Evolutionary conservation across 2,888 invertebrate genomes (phyloP).

Genomic region (Pemphredon lugubris): DNA sequence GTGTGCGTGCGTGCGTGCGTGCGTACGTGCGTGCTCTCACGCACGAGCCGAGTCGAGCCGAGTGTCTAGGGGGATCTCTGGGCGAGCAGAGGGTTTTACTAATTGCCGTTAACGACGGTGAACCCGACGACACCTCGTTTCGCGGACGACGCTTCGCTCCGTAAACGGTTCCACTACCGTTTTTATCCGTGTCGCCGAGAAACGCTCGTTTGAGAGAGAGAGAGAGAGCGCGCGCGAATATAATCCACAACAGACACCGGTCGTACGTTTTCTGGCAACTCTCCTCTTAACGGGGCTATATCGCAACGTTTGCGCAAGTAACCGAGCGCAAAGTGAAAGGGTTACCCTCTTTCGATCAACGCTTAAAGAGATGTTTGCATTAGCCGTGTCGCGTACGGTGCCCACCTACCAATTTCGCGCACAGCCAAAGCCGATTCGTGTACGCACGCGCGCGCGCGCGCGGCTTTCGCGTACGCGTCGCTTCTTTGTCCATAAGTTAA

Average conservation of each 20-base stretch:
- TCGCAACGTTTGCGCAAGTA: background rate
- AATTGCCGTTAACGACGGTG: too few species aligned
- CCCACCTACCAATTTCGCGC: slow-evolving; percentile 40
- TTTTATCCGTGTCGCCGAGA: too few species aligned
- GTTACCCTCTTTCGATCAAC: slow-evolving; percentile 21
- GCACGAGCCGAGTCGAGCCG: slow-evolving; percentile 35
- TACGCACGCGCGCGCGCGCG: slow-evolving; percentile 13
- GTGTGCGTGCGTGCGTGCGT: slow-evolving; percentile 1
- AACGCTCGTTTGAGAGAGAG: too few species aligned
- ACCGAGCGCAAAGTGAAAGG: slow-evolving; percentile 45
- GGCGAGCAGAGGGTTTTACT: too few species aligned
- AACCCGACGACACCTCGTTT: too few species aligned
- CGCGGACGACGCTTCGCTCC: too few species aligned
- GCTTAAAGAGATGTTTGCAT: slow-evolving; percentile 51
- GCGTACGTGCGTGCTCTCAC: too few species aligned
- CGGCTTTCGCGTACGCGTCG: slow-evolving; percentile 7
- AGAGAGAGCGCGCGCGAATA: too few species aligned
- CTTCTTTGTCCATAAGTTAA: slow-evolving; percentile 64
- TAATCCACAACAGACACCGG: too few species aligned
- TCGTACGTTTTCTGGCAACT: too few species aligned
- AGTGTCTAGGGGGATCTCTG: background rate
- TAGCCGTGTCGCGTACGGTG: slow-evolving; percentile 37
- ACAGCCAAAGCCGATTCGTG: slow-evolving; percentile 6
- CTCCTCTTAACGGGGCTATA: background rate
- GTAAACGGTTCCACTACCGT: too few species aligned